phyloP scores from a whole-genome alignment of 1,140 invertebrate species.

The Pachypeltis micranthus region DNA sequence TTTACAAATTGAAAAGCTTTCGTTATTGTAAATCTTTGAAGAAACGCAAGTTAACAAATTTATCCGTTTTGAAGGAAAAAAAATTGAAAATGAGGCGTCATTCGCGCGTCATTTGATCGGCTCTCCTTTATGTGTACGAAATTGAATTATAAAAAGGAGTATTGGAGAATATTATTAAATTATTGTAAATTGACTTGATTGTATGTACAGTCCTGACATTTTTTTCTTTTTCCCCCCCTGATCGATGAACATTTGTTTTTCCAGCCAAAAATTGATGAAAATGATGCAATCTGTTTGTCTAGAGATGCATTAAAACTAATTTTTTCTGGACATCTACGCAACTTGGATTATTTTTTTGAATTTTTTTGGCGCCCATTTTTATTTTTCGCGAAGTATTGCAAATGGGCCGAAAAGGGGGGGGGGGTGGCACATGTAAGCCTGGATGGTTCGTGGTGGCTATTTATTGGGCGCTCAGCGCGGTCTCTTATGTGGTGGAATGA shows the following conservation, averaged over 20 bases:
- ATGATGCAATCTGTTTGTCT: slow-evolving; percentile 18
- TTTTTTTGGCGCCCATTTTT: no score
- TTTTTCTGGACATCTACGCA: slow-evolving; percentile 13
- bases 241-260: slow-evolving; percentile 7
- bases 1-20: neutral
- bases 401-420: no score
- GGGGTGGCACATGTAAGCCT: no score
- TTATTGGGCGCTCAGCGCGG: no score
- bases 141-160: slow-evolving; percentile 6
- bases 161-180: neutral
- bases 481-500: no score
- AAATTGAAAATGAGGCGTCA: no score
- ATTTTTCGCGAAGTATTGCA: no score
- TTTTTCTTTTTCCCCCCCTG: slow-evolving; percentile 6
- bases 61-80: neutral
- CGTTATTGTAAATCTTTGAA: neutral
- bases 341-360: neutral
- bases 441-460: no score
- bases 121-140: neutral
- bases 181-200: slow-evolving; percentile 13
- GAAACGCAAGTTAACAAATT: neutral
- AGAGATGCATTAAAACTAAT: slow-evolving; percentile 18
- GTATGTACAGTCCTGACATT: slow-evolving; percentile 1
- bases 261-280: slow-evolving; percentile 9
- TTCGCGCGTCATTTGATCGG: neutral